phyloP scores from a whole-genome alignment of 2,888 invertebrate species.

The Agrotis clavis region DNA sequence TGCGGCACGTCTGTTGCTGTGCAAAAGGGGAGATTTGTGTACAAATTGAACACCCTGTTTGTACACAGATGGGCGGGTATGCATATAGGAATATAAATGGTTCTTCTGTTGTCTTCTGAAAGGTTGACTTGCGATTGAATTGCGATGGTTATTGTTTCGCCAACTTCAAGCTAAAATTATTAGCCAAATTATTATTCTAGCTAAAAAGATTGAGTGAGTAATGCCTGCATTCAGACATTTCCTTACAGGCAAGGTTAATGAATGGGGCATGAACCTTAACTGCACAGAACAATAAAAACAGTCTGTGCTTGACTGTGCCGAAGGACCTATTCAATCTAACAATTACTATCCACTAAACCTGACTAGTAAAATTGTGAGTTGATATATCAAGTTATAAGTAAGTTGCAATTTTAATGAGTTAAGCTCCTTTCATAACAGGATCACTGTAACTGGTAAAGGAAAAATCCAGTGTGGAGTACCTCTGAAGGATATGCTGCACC shows the following conservation, averaged over 20 bases:
- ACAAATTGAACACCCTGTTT: constrained; percentile 2
- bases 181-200: too few species aligned
- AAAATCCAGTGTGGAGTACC: too few species aligned
- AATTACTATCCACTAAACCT: background rate
- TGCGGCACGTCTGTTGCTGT: constrained; percentile 11
- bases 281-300: too few species aligned
- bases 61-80: background rate
- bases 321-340: background rate
- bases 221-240: background rate
- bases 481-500: too few species aligned
- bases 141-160: too few species aligned
- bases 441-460: too few species aligned
- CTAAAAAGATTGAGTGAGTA: background rate
- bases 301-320: too few species aligned
- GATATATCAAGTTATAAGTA: background rate
- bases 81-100: background rate
- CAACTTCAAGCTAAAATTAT: too few species aligned
- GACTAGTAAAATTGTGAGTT: background rate
- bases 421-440: too few species aligned
- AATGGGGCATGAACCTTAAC: too few species aligned
- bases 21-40: constrained; percentile 5
- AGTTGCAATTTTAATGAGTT: too few species aligned
- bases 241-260: background rate
- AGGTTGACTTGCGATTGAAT: background rate
- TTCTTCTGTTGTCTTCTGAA: background rate